Base-by-base conservation (phyloP, 1,140 invertebrate genomes). In the Sesamia nonagrioides region DNA sequence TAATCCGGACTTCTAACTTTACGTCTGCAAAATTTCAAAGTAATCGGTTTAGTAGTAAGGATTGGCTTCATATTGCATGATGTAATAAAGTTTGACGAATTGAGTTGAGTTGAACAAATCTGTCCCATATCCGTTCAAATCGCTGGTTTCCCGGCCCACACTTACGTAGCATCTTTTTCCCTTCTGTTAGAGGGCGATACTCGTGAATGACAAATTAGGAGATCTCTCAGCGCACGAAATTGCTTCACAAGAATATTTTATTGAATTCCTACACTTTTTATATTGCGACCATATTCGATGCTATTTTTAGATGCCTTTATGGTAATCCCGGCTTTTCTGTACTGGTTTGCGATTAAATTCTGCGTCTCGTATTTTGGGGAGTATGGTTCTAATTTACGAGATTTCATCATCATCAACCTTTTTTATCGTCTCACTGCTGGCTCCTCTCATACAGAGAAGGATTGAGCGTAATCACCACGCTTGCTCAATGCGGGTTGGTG, bases 151-250 rank as follows among this genome's bases (percentile, higher is more conserved):
- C 42, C 79, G 76, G 82, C 85, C 75, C 21, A 71, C 78, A 45
- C 77, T 78, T 78, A 78, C 61, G 78, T 79, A 79, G 76, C 77
- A 56, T 79, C 72, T 76, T 76, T 81, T 63, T 56, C 71, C 52
- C 77, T 63, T 66, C 80, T 75, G 69, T 75, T 74, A 86, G 84
- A 86, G 84, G 82, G 72, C 82, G 86, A 86, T 87, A 87, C 86
- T 89, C 79, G 80, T 88, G 85, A 90, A 90, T 89, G 87, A 88
- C 86, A 92, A 92, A 92, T 91, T 90, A 90, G 85, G 78, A 86
- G 78, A 84, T 86, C 82, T 86, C 79, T 45, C 80, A 69, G 82
- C 85, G 86, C 82, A 84, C 85, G 79, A 89, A 88, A 87, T 89
- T 88, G 83, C 85, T 80, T 42, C 75, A 50, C 74, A 50, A 78